Evolutionary conservation across 1,140 invertebrate genomes (phyloP), one percentile per base, ranked within the genome.

Genomic region (Nixonia krombeini): DNA sequence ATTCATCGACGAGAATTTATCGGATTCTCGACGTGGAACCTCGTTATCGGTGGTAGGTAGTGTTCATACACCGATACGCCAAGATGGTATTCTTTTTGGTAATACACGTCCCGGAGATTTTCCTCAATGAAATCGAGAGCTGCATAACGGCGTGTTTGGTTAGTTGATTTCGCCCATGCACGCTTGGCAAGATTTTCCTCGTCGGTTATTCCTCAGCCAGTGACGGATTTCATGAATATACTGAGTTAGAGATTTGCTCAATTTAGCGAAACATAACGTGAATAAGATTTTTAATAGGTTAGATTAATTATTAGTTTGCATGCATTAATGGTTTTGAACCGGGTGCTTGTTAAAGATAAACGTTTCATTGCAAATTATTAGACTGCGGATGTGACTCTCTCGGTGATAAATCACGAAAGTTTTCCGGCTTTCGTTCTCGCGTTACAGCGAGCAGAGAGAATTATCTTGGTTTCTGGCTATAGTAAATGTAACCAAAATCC

Each of bases 1-100:
- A 64, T 64, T 64, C 47, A 64, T 64, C 35, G 52, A 13, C 47
- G 52, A 46, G 52, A 57, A 64, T 57, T 64, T 57, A 64, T 57
- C 26, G 61, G 26, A 57, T 64, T 64, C 31, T 29, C 46, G 50
- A 46, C 38, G 25, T 10, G 21, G 26, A 40, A 44, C 18, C 61
- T 64, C 52, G 50, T 64, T 64, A 64, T 64, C 50, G 41, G n/a
- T 38, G 21, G 42, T 64, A 41, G 45, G 31, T n/a, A 23, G 9
- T 25, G 17, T 21, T 21, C 21, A 35, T 44, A 44, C 15, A 50
- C 38, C 50, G 46, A 51, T 56, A 51, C 38, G 15, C 3, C 7
- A 28, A 51, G n/a, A 51, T 38, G 42, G 33, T 52, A 37, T 49
- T 41, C 17, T 61, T 52, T 38, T 26, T 7, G 6, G 2, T 8